Base-by-base conservation (phyloP, 2,797 vertebrate genomes). In the Moxostoma hubbsi region DNA sequence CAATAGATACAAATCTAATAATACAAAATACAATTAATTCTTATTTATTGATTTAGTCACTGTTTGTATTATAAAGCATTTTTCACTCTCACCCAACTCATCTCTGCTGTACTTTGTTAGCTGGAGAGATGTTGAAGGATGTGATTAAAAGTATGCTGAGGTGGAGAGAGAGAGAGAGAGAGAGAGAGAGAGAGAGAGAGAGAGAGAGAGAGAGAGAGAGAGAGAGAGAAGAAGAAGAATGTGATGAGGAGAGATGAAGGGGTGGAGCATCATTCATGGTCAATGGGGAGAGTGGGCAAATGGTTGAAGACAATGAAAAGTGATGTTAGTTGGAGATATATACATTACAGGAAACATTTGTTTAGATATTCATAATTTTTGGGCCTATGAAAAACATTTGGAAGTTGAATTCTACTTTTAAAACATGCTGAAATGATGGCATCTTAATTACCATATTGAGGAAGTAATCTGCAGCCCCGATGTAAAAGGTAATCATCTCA, bases 241-340 rank as follows among this genome's bases (percentile, higher is more conserved):
- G 49, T 11, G 10, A 43, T 9, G 55, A 59, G 24, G 54, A 64
- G 58, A 54, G 78, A 49, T 15, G 70, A 47, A 62, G 51, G 54
- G 63, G 73, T 43, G 73, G 77, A 74, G 82, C 87, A 63, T 86
- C 63, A 68, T 83, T 86, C 74, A 79, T 89, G 85, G 84, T 82
- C 87, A 82, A 90, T 87, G 73, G 54, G 86, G 87, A 84, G 72
- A 65, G 66, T 85, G 81, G 80, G 82, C 73, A 85, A 83, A 63
- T 80, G 55, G 75, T 74, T 76, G 68, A 83, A 81, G 75, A 90
- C 80, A 82, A 68, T 75, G 72, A 73, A 72, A 80, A 76, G 61
- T 46, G 70, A 64, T 63, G 36, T 36, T 36, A 36, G 36, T 36
- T 36, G 69, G 81, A 85, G 75, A 75, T 68, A 50, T 75, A 50